phyloP scores from a whole-genome alignment of 2,113 vertebrate species.

The Erythrocercus mccallii region DNA sequence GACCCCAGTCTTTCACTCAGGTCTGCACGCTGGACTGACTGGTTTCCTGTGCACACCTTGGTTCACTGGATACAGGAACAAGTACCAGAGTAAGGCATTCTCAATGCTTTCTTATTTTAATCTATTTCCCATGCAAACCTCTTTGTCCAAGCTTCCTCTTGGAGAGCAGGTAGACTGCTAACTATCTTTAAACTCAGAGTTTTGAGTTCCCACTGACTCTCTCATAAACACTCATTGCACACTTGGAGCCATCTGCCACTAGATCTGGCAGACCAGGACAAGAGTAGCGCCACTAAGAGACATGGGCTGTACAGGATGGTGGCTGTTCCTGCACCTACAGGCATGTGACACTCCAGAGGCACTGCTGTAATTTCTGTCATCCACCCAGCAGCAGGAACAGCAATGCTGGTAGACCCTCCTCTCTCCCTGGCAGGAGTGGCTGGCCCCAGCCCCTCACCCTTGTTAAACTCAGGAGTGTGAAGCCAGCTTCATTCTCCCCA shows the following conservation, averaged over 20 bases:
- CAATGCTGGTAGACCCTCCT: background rate
- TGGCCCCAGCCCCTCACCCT: background rate
- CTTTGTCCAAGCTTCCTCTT: background rate
- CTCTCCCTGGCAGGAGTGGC: background rate
- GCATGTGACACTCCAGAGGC: background rate
- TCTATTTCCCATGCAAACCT: background rate
- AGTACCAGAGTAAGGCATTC: background rate
- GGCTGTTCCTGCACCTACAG: background rate
- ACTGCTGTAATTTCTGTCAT: background rate
- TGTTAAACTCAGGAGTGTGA: background rate
- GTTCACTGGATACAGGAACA: background rate
- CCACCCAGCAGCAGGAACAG: background rate
- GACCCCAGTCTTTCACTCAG: background rate
- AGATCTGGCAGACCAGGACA: background rate
- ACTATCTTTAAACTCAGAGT: background rate
- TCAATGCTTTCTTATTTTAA: background rate
- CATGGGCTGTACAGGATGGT: background rate
- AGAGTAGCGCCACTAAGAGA: background rate
- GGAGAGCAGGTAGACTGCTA: background rate
- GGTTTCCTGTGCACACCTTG: background rate
- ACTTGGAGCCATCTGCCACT: background rate
- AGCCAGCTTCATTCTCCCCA: background rate
- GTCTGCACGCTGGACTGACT: background rate
- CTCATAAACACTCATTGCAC: background rate
- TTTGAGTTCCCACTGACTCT: background rate